These are phyloP conservation scores for Onychorhynchus coronatus DNA, from an alignment of 2,113 vertebrate genomes.

Conservation along the genomic window DNA sequence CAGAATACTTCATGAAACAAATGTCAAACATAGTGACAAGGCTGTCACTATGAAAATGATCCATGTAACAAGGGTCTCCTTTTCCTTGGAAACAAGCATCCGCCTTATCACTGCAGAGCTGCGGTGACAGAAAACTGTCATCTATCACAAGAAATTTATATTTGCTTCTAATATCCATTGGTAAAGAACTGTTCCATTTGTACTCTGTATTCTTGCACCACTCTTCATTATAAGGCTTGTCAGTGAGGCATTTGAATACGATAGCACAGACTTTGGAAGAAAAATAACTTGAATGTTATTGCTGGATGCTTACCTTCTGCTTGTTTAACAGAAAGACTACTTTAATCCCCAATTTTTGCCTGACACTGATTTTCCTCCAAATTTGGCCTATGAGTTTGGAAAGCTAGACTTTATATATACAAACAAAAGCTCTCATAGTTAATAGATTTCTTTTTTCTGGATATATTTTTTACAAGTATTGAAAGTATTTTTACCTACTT, in stretches of 20 bases:
- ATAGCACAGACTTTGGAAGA: neutral
- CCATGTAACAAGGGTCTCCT: constrained; percentile 75
- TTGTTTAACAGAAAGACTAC: neutral
- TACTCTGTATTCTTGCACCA: neutral
- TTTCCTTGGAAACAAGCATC: constrained; percentile 77
- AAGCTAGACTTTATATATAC: neutral
- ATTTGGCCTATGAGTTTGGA: neutral
- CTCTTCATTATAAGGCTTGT: neutral
- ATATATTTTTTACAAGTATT: neutral
- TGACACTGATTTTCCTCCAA: neutral
- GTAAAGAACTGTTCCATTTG: constrained; percentile 30
- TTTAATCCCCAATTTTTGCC: neutral
- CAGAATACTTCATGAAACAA: constrained; percentile 74
- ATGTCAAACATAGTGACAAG: constrained; percentile 80
- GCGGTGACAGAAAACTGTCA: constrained; percentile 60
- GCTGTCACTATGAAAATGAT: constrained; percentile 80
- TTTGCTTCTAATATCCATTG: constrained; percentile 43
- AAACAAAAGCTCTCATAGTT: neutral
- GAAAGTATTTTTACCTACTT: neutral
- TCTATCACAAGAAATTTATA: constrained; percentile 51
- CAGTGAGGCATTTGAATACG: neutral
- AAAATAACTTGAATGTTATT: neutral
- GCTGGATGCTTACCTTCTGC: neutral
- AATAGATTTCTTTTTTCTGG: neutral
- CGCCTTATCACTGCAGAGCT: constrained; percentile 69